These are phyloP conservation scores for Cebus imitator DNA, from an alignment of 2,113 vertebrate genomes.

Conservation along the genomic window DNA sequence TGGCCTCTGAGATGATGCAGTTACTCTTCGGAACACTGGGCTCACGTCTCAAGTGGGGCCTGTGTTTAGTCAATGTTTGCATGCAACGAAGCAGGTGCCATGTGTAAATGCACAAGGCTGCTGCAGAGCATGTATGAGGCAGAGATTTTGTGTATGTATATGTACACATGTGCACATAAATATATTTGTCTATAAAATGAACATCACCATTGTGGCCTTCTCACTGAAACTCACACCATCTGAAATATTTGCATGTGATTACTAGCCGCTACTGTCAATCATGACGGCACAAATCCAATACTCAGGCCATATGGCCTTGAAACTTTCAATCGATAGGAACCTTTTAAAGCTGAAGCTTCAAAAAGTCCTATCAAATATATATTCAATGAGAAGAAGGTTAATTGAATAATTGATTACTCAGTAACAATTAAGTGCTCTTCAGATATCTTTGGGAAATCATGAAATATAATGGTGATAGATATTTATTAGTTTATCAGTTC, in stretches of 20 bases:
- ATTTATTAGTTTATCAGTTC: conserved; percentile 82
- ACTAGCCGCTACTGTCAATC: conserved; percentile 77
- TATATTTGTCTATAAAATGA: conserved; percentile 45
- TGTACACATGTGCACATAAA: neutral
- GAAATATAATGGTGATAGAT: conserved; percentile 80
- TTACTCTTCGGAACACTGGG: conserved; percentile 60
- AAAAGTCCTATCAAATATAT: conserved; percentile 86
- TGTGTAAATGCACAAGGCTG: neutral
- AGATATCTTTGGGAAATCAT: conserved; percentile 83
- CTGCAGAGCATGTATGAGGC: neutral
- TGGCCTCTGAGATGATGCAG: neutral
- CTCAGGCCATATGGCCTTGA: conserved; percentile 82
- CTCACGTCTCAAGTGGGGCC: neutral
- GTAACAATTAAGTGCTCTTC: conserved; percentile 85
- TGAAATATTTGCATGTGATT: conserved; percentile 81
- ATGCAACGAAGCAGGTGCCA: neutral
- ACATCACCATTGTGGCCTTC: neutral
- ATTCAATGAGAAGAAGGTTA: conserved; percentile 86
- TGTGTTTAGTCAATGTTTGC: conserved; percentile 31
- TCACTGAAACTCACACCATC: conserved; percentile 68
- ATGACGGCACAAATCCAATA: conserved; percentile 81
- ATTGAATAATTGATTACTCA: conserved; percentile 87
- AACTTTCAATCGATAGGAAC: conserved; percentile 84
- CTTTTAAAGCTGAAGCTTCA: conserved; percentile 85
- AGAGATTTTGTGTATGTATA: neutral